Evolutionary conservation across 2,888 invertebrate species (phyloP).

Genomic region (Epirrhoe tristata): DNA sequence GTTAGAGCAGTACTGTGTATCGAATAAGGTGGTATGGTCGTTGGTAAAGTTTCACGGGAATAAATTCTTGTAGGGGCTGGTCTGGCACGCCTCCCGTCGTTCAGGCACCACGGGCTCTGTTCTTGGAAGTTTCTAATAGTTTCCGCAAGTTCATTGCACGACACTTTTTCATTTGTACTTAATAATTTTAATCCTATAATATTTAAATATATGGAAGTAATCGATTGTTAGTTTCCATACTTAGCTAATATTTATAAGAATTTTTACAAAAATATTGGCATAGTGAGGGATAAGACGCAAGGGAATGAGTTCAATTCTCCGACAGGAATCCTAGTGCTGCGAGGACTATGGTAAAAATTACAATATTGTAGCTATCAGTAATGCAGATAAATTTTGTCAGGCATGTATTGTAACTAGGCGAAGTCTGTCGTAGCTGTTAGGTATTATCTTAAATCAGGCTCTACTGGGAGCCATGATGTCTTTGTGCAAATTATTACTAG

Average conservation of each 20-base stretch:
- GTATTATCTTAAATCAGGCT: slow-evolving; percentile 15
- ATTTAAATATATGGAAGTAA: not conserved
- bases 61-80: slow-evolving; percentile 49
- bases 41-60: slow-evolving; percentile 39
- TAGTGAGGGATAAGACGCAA: too few relatives aligned
- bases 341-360: too few relatives aligned
- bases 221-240: too few relatives aligned
- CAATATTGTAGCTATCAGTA: not conserved
- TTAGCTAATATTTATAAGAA: too few relatives aligned
- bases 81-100: slow-evolving; percentile 67
- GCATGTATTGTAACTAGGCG: not conserved
- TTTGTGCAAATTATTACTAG: slow-evolving; percentile 12
- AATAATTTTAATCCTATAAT: slow-evolving; percentile 24
- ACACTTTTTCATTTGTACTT: slow-evolving; percentile 57
- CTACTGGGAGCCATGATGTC: slow-evolving; percentile 25
- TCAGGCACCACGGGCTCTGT: slow-evolving; percentile 65
- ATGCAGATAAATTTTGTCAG: slow-evolving; percentile 4
- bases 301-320: too few relatives aligned
- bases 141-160: slow-evolving; percentile 66
- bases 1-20: slow-evolving; percentile 43
- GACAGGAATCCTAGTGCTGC: too few relatives aligned
- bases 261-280: too few relatives aligned
- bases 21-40: slow-evolving; percentile 34
- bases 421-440: slow-evolving; percentile 6
- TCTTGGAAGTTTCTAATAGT: slow-evolving; percentile 74